These are phyloP conservation scores for Sipha flava DNA, from an alignment of 1,140 invertebrate species.

Conservation along the genomic window DNA sequence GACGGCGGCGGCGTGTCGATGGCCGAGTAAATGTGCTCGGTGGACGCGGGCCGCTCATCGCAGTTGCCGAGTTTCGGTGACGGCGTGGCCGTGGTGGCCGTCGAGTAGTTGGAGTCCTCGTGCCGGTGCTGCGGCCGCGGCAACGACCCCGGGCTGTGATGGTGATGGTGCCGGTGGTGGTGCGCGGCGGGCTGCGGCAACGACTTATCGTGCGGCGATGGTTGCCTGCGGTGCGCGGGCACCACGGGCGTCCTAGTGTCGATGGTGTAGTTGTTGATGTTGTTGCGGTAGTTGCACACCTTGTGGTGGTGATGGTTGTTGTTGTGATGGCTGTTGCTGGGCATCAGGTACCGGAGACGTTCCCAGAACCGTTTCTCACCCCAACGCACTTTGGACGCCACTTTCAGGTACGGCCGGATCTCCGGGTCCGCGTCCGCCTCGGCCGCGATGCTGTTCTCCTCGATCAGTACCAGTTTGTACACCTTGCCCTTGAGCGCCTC, in stretches of 20 bases:
- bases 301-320: constrained; percentile 48
- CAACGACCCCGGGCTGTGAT: constrained; percentile 40
- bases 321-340: constrained; percentile 52
- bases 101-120: constrained; percentile 48
- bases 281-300: constrained; percentile 51
- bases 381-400: constrained; percentile 71
- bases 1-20: constrained; percentile 61
- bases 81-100: constrained; percentile 54
- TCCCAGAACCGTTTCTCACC: constrained; percentile 88
- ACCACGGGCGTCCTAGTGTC: constrained; percentile 50
- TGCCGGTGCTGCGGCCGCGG: constrained; percentile 33
- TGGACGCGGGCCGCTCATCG: constrained; percentile 45
- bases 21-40: constrained; percentile 78
- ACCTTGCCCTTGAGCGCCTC: constrained; percentile 74
- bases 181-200: constrained; percentile 34
- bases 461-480: constrained; percentile 76
- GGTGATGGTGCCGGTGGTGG: constrained; percentile 46
- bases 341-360: constrained; percentile 79
- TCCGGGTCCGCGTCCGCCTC: constrained; percentile 80
- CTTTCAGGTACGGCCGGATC: constrained; percentile 77
- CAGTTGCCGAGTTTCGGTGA: constrained; percentile 52
- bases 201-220: constrained; percentile 44
- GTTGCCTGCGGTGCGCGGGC: constrained; percentile 46
- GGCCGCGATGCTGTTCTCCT: constrained; percentile 65
- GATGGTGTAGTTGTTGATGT: constrained; percentile 68